A percentile compares a stretch with the other conserved stretches of the same genome.
Conservation (phyloP, 1,140 invertebrate species). For the Zaprionus nigranus region DNA sequence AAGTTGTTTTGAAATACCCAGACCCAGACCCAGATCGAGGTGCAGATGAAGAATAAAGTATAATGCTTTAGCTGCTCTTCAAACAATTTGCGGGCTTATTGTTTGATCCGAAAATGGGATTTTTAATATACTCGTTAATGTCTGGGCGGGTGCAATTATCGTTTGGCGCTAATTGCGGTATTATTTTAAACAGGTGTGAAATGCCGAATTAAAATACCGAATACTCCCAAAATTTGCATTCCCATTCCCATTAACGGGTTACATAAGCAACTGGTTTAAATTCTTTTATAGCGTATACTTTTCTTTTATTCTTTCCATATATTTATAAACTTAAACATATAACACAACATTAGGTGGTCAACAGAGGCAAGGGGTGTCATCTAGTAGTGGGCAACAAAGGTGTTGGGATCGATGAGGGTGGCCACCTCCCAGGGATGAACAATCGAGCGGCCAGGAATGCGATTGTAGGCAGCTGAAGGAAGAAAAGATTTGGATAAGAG, state of each 20-base stretch:
- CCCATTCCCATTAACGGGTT: background rate
- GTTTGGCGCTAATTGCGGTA: conserved; percentile 14
- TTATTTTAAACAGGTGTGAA: conserved; percentile 34
- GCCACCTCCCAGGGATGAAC: conserved; percentile 69
- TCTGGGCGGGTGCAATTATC: conserved; percentile 13
- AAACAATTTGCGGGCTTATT: conserved; percentile 11
- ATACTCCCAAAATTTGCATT: background rate
- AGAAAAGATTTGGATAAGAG: conserved; percentile 1
- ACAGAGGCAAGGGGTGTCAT: background rate
- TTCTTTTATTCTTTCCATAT: conserved; percentile 28
- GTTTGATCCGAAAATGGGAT: background rate
- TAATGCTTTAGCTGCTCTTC: background rate
- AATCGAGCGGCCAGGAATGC: conserved; percentile 58
- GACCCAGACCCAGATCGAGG: background rate
- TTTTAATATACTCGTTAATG: conserved; percentile 12
- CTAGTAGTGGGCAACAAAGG: conserved; percentile 55
- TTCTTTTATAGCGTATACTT: conserved; percentile 20
- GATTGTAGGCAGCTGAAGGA: conserved; percentile 64
- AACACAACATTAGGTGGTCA: conserved; percentile 39
- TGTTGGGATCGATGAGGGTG: conserved; percentile 68
- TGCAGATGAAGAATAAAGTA: background rate
- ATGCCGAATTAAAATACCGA: conserved; percentile 18
- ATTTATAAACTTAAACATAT: conserved; percentile 34
- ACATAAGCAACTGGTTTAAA: conserved; percentile 1
- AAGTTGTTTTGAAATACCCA: conserved; percentile 31